phyloP scores from a whole-genome alignment of 2,797 vertebrate genomes.

The Chiroxiphia lanceolata region DNA sequence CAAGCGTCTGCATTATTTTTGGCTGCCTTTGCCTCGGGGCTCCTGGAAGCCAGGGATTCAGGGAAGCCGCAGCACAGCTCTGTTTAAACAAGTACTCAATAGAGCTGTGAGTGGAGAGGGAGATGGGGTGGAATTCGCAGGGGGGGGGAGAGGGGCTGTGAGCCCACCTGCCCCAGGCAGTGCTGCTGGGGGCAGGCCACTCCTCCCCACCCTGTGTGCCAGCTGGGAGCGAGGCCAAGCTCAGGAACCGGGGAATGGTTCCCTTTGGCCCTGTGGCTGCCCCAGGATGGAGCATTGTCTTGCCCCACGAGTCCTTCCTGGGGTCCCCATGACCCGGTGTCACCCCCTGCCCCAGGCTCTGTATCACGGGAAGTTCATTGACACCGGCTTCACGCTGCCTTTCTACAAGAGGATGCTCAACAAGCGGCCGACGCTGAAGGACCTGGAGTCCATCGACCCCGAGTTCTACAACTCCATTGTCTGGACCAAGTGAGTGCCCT shows the following conservation, averaged over 20 bases:
- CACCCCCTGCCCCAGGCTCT: slow-evolving; percentile 78
- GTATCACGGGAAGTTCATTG: slow-evolving; percentile 97
- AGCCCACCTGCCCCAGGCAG: not conserved
- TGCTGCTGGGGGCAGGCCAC: accelerated
- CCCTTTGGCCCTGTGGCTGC: accelerated
- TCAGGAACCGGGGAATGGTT: accelerated
- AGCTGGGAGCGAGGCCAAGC: accelerated
- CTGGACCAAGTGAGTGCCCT: slow-evolving; percentile 93
- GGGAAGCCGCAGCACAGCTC: slow-evolving; percentile 57
- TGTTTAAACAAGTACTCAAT: slow-evolving; percentile 56
- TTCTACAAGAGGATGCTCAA: slow-evolving; percentile 99
- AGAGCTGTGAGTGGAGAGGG: slow-evolving; percentile 9
- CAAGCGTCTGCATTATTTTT: slow-evolving; percentile 81
- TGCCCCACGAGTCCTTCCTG: accelerated
- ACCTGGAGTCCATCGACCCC: slow-evolving; percentile 96
- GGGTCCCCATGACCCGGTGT: accelerated
- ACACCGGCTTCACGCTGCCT: slow-evolving; percentile 95
- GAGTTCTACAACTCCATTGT: slow-evolving; percentile 98
- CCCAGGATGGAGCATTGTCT: accelerated
- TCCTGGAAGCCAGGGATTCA: slow-evolving; percentile 68
- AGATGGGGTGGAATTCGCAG: not conserved
- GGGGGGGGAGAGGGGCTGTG: not conserved
- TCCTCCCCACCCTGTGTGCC: accelerated
- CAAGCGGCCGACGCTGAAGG: slow-evolving; percentile 95
- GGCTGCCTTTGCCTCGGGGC: slow-evolving; percentile 68